phyloP scores from a whole-genome alignment of 2,797 vertebrate species.

The Arremon brunneinucha region DNA sequence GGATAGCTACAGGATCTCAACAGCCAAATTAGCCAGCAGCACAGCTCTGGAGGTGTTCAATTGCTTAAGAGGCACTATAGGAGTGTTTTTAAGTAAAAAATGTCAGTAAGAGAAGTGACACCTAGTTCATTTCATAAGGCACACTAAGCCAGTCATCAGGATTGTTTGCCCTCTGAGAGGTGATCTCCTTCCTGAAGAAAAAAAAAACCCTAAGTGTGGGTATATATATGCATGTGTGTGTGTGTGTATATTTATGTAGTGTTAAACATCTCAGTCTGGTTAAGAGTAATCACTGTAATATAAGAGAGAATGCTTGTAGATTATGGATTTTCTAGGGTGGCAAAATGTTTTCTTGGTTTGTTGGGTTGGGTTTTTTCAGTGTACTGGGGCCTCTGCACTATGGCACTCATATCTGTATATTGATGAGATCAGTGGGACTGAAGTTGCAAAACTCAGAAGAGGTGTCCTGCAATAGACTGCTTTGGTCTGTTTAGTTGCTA shows the following conservation, averaged over 20 bases:
- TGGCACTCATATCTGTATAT: not conserved
- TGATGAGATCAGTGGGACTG: not conserved
- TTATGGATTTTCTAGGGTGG: not conserved
- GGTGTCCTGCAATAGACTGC: not conserved
- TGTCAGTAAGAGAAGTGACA: not conserved
- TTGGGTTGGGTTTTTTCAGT: not conserved
- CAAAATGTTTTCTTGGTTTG: not conserved
- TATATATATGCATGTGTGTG: rapidly evolving
- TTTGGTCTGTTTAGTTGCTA: not conserved
- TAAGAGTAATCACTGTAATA: not conserved
- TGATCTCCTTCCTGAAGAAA: not conserved
- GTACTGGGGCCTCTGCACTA: not conserved
- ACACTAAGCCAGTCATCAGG: not conserved
- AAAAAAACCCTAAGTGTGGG: rapidly evolving
- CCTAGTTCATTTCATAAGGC: not conserved
- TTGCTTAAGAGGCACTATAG: not conserved
- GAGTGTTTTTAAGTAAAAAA: not conserved
- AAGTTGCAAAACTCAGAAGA: not conserved
- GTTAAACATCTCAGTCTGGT: not conserved
- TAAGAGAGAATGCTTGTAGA: not conserved
- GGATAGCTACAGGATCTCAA: not conserved
- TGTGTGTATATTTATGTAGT: rapidly evolving
- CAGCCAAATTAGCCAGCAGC: not conserved
- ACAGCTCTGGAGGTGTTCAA: not conserved
- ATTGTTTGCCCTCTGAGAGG: not conserved